Percentiles rank a stretch among this genome's conserved stretches.
Evolutionary conservation across 2,797 vertebrate species (phyloP).

Genomic region (Meriones psammophilus): DNA sequence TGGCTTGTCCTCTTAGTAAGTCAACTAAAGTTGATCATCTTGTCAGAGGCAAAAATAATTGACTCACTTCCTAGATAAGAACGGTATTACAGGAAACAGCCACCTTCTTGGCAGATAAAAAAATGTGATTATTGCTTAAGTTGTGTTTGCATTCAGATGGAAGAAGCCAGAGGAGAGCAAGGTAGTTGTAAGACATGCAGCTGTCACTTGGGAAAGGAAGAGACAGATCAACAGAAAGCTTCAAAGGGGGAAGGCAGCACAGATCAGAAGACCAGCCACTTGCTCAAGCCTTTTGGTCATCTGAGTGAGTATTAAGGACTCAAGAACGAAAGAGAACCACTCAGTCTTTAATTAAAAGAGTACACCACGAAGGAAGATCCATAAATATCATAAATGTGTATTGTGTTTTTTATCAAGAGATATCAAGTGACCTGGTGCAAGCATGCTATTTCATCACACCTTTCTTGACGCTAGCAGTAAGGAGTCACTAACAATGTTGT

Average conservation of each 20-base stretch:
- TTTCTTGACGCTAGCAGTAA: background rate
- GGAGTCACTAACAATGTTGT: background rate
- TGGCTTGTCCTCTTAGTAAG: background rate
- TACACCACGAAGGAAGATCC: background rate
- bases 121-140: background rate
- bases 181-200: background rate
- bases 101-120: background rate
- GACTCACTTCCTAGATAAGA: constrained; percentile 18
- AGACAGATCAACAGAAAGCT: background rate
- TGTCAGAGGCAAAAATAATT: constrained; percentile 30
- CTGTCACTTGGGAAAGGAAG: background rate
- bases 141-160: background rate
- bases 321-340: background rate
- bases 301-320: background rate
- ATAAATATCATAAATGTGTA: background rate
- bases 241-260: no score
- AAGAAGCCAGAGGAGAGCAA: background rate
- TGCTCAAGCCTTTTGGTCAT: background rate
- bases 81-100: background rate
- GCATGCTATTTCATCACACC: background rate
- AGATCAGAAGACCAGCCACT: background rate
- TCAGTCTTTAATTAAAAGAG: background rate
- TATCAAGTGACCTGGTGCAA: background rate
- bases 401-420: constrained; percentile 16
- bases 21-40: background rate